phyloP scores from a whole-genome alignment of 2,113 vertebrate species.

The Pollachius pollachius region DNA sequence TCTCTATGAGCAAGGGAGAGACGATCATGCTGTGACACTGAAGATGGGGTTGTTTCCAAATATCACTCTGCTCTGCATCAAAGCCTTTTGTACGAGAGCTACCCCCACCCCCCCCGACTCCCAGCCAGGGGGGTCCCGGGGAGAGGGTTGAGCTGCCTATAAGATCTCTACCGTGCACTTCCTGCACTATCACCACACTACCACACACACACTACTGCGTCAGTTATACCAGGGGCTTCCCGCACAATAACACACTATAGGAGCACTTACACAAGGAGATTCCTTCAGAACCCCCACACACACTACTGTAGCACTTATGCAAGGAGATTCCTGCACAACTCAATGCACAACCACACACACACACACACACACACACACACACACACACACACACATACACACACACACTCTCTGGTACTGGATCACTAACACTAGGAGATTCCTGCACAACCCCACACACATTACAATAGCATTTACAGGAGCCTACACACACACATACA shows the following conservation, averaged over 20 bases:
- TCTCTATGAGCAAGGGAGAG: neutral
- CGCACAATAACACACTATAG: slow-evolving; percentile 16
- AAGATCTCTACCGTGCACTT: slow-evolving; percentile 48
- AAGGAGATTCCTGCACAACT: slow-evolving; percentile 31
- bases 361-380: no score
- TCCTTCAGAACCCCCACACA: slow-evolving; percentile 28
- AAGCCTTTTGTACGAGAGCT: slow-evolving; percentile 53
- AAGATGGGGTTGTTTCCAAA: slow-evolving; percentile 44
- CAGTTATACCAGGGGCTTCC: slow-evolving; percentile 48
- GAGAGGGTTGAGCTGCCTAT: slow-evolving; percentile 61
- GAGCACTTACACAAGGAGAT: slow-evolving; percentile 48
- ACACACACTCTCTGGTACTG: neutral
- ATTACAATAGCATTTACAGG: no score
- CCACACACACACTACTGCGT: slow-evolving; percentile 14
- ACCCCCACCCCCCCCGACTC: slow-evolving; percentile 38
- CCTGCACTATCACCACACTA: slow-evolving; percentile 27
- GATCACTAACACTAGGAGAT: no score
- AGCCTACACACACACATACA: neutral
- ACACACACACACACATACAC: no score
- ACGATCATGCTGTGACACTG: slow-evolving; percentile 31
- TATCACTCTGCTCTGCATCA: slow-evolving; percentile 58
- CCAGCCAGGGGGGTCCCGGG: slow-evolving; percentile 61
- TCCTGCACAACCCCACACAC: no score
- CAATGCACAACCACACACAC: no score
- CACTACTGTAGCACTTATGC: slow-evolving; percentile 42